Conservation (phyloP, 2,888 invertebrate species). For the Parascotia fuliginaria region DNA sequence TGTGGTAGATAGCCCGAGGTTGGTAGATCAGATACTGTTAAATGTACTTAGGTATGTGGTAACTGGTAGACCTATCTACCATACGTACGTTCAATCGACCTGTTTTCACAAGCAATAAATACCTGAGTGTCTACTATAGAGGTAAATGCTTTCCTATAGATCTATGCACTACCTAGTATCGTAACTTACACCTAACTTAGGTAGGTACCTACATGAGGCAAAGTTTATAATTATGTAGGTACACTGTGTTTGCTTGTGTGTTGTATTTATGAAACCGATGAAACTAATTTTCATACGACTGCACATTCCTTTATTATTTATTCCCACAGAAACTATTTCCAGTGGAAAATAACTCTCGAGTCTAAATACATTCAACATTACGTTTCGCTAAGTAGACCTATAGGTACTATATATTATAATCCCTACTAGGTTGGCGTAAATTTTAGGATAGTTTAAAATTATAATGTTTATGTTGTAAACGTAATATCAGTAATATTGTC, state of each 20-base stretch:
- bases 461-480: background rate
- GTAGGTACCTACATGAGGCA: background rate
- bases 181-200: background rate
- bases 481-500: constrained; percentile 4
- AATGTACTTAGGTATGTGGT: no score
- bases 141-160: no score
- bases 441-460: background rate
- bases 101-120: background rate
- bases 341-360: constrained; percentile 4
- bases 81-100: background rate
- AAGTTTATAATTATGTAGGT: background rate
- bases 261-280: no score
- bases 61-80: background rate
- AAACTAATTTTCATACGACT: constrained; percentile 1
- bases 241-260: no score
- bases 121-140: no score
- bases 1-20: no score
- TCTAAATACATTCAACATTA: background rate
- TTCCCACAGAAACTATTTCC: constrained; percentile 3
- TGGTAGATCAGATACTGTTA: no score
- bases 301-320: constrained; percentile 7
- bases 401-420: no score
- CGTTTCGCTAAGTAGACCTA: background rate
- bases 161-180: no score
- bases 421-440: no score